These are phyloP conservation scores for Parasteatoda tepidariorum DNA, from an alignment of 1,140 invertebrate genomes.

Conservation along the genomic window DNA sequence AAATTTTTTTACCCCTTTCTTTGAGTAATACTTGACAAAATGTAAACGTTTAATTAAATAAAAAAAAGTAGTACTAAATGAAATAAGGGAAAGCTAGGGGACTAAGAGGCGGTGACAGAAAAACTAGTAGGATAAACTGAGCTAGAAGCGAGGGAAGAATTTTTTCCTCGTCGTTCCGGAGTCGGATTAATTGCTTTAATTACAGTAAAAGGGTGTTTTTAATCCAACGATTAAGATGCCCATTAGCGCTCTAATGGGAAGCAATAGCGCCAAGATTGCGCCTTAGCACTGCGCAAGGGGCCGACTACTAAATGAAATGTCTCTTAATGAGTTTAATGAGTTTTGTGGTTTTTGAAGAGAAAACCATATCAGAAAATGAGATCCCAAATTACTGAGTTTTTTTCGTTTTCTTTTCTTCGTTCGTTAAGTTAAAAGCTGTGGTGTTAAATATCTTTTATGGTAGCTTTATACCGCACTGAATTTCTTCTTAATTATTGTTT, in stretches of 20 bases:
- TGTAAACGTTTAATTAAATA: constrained; percentile 62
- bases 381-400: constrained; percentile 4
- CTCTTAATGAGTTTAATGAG: constrained; percentile 48
- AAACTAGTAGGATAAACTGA: constrained; percentile 19
- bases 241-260: constrained; percentile 54
- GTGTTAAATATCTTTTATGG: not conserved
- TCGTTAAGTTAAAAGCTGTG: not conserved
- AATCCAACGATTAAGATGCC: constrained; percentile 56
- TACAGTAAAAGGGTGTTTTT: constrained; percentile 60
- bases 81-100: constrained; percentile 8
- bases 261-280: constrained; percentile 45
- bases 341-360: constrained; percentile 13
- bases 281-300: constrained; percentile 4
- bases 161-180: constrained; percentile 34
- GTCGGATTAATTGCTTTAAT: constrained; percentile 60
- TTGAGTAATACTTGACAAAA: constrained; percentile 57
- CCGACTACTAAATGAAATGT: constrained; percentile 44
- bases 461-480: not conserved
- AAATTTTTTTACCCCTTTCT: constrained; percentile 16
- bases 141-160: not conserved
- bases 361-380: not conserved
- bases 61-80: constrained; percentile 52
- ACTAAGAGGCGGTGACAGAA: not conserved
- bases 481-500: not conserved
- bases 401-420: not conserved